Evolutionary conservation across 2,888 invertebrate species (phyloP), one percentile per base, ranked within the genome.

Genomic region (Helicoverpa assulta): DNA sequence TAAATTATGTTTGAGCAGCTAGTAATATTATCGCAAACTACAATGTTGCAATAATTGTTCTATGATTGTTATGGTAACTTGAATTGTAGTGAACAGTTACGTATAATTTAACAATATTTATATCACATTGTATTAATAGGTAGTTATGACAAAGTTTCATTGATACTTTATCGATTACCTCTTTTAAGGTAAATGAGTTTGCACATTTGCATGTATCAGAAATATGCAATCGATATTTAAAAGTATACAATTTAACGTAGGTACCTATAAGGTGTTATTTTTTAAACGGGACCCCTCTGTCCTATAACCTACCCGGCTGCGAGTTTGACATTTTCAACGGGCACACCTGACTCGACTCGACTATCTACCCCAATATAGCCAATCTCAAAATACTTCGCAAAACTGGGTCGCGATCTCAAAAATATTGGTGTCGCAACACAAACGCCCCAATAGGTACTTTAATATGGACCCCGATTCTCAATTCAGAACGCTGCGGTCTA

Each of bases 391-490:
- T 47, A 65, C 19, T 12, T 47, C 40, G 10, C 12, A 14, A 43
- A 76, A 80, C 6, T 37, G 43, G 76, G 64, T 29, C 71, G 52
- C 37, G 10, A 43, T 62, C 18, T 14, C 70, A 62, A 53, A 76
- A 80, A 70, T 66, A 80, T 18, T 51, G 7, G 18, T 56, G 50
- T 68, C 68, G 50, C 55, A 59, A 50, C 14, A 63, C 58, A 40
- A 62, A 51, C 40, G 21, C 12, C 18, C 10, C 6, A 43, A 54
- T 33, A 43, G 43, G 43, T 16, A 66, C 65, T 70, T 62, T 52
- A 80, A 65, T 70, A 70, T 80, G 59, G 59, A 65, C 61, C 76
- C 33, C 63, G n/a, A 64, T 80, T 67, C 65, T 51, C 55, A 16
- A 79, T 57, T 19, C 56, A 66, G 65, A 76, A 52, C 16, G 54